A percentile compares a stretch with the other conserved stretches of the same genome.
These are phyloP conservation scores for Pogonophryne albipinna DNA, from an alignment of 2,797 vertebrate genomes.

Conservation along the genomic window DNA sequence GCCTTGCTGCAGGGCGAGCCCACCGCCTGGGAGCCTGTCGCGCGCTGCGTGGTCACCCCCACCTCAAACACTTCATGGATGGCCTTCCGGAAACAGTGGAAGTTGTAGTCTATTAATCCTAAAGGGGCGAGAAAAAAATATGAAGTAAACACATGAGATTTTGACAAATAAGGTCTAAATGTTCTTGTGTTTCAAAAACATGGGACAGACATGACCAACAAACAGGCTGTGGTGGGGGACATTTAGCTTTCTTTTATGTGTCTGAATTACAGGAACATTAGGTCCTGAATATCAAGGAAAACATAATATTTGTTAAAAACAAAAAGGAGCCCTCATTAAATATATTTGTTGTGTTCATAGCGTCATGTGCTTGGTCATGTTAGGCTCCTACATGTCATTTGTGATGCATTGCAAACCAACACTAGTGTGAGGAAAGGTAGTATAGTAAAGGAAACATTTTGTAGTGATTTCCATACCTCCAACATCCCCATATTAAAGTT, in stretches of 20 bases:
- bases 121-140: constrained; percentile 3
- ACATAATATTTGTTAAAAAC: background rate
- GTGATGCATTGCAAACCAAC: background rate
- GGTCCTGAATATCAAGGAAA: background rate
- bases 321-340: background rate
- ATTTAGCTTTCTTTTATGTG: too few species aligned
- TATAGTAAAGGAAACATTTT: too few species aligned
- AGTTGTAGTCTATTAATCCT: constrained; percentile 99
- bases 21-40: constrained; percentile 84
- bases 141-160: background rate
- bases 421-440: too few species aligned
- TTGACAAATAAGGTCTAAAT: background rate
- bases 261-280: background rate
- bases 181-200: background rate
- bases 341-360: background rate
- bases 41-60: constrained; percentile 90
- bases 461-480: too few species aligned
- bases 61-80: constrained; percentile 99
- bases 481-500: too few species aligned
- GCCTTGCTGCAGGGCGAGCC: constrained; percentile 91
- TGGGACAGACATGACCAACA: too few species aligned
- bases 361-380: background rate
- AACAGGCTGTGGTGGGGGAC: too few species aligned
- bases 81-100: constrained; percentile 99
- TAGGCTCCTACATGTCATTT: background rate